phyloP scores from a whole-genome alignment of 2,888 invertebrate genomes.

The Dioctria linearis region DNA sequence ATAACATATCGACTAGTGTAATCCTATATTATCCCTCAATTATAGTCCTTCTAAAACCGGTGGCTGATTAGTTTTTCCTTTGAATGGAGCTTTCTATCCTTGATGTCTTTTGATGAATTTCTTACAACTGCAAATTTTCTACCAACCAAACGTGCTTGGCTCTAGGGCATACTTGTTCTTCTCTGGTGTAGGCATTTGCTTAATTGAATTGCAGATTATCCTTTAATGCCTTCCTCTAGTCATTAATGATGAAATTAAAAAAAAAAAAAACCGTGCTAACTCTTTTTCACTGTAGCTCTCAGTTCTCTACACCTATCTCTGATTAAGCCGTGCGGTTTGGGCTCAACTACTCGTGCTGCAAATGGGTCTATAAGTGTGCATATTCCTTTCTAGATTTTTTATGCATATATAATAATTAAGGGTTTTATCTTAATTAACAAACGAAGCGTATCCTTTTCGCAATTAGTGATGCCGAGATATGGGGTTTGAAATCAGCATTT shows the following conservation, averaged over 20 bases:
- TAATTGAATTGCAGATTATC: constrained; percentile 58
- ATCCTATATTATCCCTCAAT: constrained; percentile 57
- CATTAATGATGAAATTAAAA: constrained; percentile 55
- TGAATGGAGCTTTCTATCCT: neutral
- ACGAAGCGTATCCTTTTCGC: constrained; percentile 26
- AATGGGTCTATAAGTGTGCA: constrained; percentile 3
- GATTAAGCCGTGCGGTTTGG: neutral
- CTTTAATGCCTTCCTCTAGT: constrained; percentile 47
- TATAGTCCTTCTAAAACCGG: constrained; percentile 41
- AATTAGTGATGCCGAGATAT: constrained; percentile 27
- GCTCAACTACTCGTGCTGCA: constrained; percentile 1
- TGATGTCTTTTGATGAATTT: constrained; percentile 10
- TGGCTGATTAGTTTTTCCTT: constrained; percentile 41
- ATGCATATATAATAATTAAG: constrained; percentile 23
- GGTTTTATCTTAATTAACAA: constrained; percentile 39
- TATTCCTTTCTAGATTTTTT: neutral
- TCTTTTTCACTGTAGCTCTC: neutral
- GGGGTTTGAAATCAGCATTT: constrained; percentile 8
- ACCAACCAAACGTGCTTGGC: neutral
- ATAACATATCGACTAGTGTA: constrained; percentile 55
- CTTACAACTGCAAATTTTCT: constrained; percentile 12
- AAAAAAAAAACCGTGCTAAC: neutral
- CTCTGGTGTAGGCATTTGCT: constrained; percentile 43
- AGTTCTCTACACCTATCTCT: too few relatives aligned
- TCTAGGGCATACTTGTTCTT: neutral